phyloP scores from a whole-genome alignment of 2,797 vertebrate species.

The Sebastes steindachneri region DNA sequence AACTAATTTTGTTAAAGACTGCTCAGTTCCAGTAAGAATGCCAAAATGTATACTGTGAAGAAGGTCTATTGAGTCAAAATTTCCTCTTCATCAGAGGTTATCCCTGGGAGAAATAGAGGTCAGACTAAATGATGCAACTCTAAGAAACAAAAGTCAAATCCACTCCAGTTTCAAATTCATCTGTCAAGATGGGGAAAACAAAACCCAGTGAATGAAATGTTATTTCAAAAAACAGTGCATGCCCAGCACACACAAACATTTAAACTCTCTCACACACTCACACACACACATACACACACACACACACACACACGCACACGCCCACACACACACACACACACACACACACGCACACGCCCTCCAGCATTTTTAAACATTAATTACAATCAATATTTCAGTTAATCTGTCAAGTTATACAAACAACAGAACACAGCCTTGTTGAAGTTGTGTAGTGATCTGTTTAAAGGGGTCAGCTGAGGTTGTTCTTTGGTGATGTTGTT shows the following conservation, averaged over 20 bases:
- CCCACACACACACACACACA: no score
- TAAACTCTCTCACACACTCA: background rate
- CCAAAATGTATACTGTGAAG: background rate
- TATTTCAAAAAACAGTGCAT: background rate
- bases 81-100: background rate
- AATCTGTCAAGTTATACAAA: background rate
- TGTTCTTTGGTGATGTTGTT: background rate
- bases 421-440: background rate
- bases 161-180: background rate
- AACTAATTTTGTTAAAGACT: no score
- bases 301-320: no score
- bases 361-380: background rate
- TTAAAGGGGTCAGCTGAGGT: background rate
- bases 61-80: background rate
- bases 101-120: background rate
- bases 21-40: background rate
- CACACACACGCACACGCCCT: no score
- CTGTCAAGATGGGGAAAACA: background rate
- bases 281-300: no score
- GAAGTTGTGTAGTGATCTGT: background rate
- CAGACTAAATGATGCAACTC: constrained; percentile 33
- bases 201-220: background rate
- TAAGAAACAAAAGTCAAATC: constrained; percentile 7
- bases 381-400: background rate
- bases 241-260: background rate